Evolutionary conservation across 2,797 vertebrate genomes (phyloP).

Genomic region (Galaxias olidus): DNA sequence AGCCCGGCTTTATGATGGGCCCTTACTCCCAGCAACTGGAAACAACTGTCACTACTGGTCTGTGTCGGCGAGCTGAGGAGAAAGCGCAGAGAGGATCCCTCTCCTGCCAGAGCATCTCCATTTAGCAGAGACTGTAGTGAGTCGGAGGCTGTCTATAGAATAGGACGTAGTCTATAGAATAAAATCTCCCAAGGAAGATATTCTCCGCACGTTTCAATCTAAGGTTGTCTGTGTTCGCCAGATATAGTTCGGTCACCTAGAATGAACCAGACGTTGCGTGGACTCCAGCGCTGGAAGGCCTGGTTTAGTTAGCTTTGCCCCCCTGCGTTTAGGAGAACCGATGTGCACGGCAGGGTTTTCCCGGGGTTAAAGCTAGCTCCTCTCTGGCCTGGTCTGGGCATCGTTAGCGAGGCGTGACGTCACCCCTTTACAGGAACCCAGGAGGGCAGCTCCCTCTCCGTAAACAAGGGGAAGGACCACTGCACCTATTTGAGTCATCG

Average conservation of each 20-base stretch:
- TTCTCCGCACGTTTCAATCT: neutral
- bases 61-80: conserved; percentile 37
- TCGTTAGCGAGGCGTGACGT: conserved; percentile 72
- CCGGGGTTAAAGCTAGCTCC: neutral
- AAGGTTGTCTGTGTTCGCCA: neutral
- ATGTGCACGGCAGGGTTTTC: neutral
- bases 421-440: conserved; percentile 82
- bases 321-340: neutral
- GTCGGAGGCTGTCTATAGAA: conserved; percentile 15
- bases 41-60: conserved; percentile 77
- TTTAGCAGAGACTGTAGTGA: neutral
- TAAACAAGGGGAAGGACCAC: conserved; percentile 74
- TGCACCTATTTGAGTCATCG: conserved; percentile 76
- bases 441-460: conserved; percentile 63
- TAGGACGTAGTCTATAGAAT: conserved; percentile 24
- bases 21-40: conserved; percentile 74
- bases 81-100: conserved; percentile 32
- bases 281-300: neutral
- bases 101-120: too few relatives aligned
- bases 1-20: conserved; percentile 78
- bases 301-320: neutral
- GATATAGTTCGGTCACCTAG: neutral
- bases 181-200: neutral
- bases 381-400: conserved; percentile 63
- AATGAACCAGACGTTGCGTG: neutral